Conservation (phyloP, 2,888 invertebrate species). For the Pristionchus mayeri region DNA sequence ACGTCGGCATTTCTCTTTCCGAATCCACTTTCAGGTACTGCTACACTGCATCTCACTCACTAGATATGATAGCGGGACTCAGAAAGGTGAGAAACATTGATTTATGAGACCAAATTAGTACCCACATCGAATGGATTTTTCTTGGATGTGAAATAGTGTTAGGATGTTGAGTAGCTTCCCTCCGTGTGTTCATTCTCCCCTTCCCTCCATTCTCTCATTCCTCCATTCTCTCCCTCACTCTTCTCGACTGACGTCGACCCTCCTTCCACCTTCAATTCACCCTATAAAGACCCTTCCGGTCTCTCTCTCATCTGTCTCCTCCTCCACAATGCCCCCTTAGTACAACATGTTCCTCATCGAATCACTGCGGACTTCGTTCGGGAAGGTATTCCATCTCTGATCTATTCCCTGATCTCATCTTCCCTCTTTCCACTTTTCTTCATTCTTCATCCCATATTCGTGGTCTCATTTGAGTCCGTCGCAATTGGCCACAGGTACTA, state of each 20-base stretch:
- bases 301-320: not conserved
- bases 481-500: not conserved
- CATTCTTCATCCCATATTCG: not conserved
- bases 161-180: no score
- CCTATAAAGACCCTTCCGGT: constrained; percentile 37
- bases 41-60: not conserved
- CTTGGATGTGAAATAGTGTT: no score
- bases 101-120: not conserved
- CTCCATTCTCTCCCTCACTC: not conserved
- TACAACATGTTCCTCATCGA: constrained; percentile 41
- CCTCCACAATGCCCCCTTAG: not conserved
- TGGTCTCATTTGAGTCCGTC: not conserved
- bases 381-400: constrained; percentile 22
- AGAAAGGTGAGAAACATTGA: not conserved
- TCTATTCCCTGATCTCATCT: not conserved
- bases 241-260: not conserved
- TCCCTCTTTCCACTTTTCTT: not conserved
- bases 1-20: constrained; percentile 10
- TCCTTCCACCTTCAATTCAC: constrained; percentile 20
- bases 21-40: not conserved
- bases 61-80: constrained; percentile 1
- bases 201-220: no score
- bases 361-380: constrained; percentile 1
- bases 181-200: constrained; percentile 36
- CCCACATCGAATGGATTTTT: no score